Conservation (phyloP, 2,797 vertebrate genomes). For the Lates japonicus region DNA sequence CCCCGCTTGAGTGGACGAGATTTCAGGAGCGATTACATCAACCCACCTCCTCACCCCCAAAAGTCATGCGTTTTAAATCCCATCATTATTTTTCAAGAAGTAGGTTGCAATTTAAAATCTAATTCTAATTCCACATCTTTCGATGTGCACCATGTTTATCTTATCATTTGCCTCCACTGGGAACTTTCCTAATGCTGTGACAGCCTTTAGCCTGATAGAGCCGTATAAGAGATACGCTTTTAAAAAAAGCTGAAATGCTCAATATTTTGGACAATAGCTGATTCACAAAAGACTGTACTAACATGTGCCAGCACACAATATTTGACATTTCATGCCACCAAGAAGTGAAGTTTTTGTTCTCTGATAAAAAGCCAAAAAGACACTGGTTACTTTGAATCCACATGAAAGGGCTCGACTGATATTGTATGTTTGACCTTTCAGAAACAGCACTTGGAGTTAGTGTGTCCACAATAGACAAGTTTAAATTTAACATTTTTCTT, state of each 20-base stretch:
- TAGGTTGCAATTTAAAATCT: background rate
- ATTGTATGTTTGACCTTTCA: background rate
- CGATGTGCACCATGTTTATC: background rate
- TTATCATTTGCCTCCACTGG: background rate
- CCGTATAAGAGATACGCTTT: background rate
- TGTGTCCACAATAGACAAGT: background rate
- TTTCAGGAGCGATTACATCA: background rate
- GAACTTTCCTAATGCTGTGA: background rate
- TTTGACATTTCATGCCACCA: background rate
- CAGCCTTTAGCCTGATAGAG: no score
- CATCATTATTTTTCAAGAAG: background rate
- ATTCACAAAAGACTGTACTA: background rate
- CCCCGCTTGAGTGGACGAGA: no score
- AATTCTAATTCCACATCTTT: background rate
- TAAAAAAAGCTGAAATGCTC: background rate
- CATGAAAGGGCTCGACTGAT: background rate
- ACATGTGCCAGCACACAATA: background rate
- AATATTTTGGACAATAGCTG: background rate
- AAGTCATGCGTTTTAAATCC: conserved; percentile 6
- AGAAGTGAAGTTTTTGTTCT: background rate
- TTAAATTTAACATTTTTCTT: background rate
- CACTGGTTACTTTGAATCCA: background rate
- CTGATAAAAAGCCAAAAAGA: background rate
- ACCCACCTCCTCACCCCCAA: background rate
- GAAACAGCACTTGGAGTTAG: background rate